phyloP scores from a whole-genome alignment of 2,797 vertebrate genomes.

The Picus viridis region DNA sequence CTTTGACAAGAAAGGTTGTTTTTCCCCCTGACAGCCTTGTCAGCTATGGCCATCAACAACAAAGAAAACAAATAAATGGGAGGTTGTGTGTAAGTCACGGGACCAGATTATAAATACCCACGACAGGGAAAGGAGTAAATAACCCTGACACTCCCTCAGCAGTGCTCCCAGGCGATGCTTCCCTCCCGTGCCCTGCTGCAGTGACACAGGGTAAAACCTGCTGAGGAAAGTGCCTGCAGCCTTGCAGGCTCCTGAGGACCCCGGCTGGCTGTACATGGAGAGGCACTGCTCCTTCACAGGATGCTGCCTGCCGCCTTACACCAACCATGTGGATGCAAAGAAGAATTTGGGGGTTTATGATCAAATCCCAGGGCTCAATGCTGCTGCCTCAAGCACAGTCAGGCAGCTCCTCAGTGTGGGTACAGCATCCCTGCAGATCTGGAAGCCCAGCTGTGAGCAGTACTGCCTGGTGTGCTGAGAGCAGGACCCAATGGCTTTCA shows the following conservation, averaged over 20 bases:
- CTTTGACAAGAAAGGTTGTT: slow-evolving; percentile 59
- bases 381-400: not conserved
- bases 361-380: not conserved
- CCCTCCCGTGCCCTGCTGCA: slow-evolving; percentile 21
- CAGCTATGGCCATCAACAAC: slow-evolving; percentile 34
- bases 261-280: not conserved
- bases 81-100: slow-evolving; percentile 62
- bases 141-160: slow-evolving; percentile 50
- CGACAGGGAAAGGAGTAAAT: slow-evolving; percentile 58
- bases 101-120: slow-evolving; percentile 70
- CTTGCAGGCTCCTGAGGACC: not conserved
- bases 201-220: slow-evolving; percentile 20
- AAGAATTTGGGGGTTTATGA: not conserved
- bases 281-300: not conserved
- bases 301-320: not conserved
- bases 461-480: not conserved
- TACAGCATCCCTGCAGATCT: not conserved
- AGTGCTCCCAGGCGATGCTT: slow-evolving; percentile 34
- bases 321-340: not conserved
- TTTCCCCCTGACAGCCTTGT: slow-evolving; percentile 35
- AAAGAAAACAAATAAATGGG: slow-evolving; percentile 72
- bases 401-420: not conserved
- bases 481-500: not conserved
- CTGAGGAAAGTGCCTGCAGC: slow-evolving; percentile 1
- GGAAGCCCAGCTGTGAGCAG: not conserved